Base-by-base conservation (phyloP, 2,888 invertebrate species). In the Protodeltote pygarga region DNA sequence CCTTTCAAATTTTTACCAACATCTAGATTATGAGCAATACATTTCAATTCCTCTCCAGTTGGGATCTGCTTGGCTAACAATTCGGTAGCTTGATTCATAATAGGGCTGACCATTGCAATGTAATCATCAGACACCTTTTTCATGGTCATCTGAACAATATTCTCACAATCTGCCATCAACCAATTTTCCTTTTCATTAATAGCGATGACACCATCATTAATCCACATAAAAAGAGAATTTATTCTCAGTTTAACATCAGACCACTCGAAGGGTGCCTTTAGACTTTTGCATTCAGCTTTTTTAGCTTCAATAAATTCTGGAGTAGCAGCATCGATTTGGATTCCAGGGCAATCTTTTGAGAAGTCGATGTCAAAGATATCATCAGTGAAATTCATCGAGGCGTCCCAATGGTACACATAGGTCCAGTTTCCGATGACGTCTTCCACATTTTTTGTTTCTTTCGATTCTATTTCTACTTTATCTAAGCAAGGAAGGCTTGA, bases 351-450 rank as follows among this genome's bases (percentile, higher is more conserved):
- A 2, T n/a, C n/a, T n/a, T 11, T 3, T 1, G 11, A 8, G 8
- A 32, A 23, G 1, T 47, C 33, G 2, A n/a, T 6, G 2, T 34
- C 1, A 4, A 20, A 3, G 10, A 53, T 38, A 39, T 64, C 46
- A 1, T 5, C n/a, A n/a, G n/a, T n/a, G n/a, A n/a, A n/a, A n/a
- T n/a, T n/a, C n/a, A n/a, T n/a, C n/a, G n/a, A n/a, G n/a, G 8
- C 52, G 5, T 51, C 58, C 65, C 65, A 65, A 14, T 53, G 61
- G 29, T 62, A 65, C 0, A 62, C 45, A 17, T 52, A 65, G 0
- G 27, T 40, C 65, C 65, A 65, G n/a, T 51, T 52, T 5, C 65
- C 65, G 8, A 51, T 32, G 2, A 65, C 9, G 1, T 48, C 39
- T 31, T 27, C 9, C 10, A 40, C 16, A 3, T 42, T n/a, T n/a